A percentile compares a stretch with the other conserved stretches of the same genome.
Evolutionary conservation across 2,888 invertebrate species (phyloP).

Genomic region (Subacronicta megacephala): DNA sequence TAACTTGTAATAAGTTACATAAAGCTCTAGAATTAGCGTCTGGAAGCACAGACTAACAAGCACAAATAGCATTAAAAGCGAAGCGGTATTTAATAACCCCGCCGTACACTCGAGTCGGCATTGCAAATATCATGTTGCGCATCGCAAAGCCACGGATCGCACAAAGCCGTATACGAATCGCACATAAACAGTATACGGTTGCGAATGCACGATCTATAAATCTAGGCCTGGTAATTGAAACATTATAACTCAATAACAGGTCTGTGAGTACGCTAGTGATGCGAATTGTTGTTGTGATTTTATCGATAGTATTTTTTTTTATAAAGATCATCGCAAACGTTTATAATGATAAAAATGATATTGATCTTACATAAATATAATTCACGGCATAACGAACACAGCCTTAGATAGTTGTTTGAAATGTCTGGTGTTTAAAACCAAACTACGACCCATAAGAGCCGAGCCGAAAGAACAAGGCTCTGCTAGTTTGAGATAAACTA

Average conservation of each 20-base stretch:
- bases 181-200: slow-evolving; percentile 14
- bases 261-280: slow-evolving; percentile 37
- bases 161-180: slow-evolving; percentile 17
- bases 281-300: slow-evolving; percentile 13
- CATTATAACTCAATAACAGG: slow-evolving; percentile 57
- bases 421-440: no score
- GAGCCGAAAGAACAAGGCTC: no score
- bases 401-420: no score
- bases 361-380: no score
- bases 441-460: no score
- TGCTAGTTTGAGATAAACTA: no score
- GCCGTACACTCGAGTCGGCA: background rate
- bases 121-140: slow-evolving; percentile 13
- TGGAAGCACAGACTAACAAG: slow-evolving; percentile 19
- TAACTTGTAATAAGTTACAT: background rate
- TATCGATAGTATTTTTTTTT: slow-evolving; percentile 32
- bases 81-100: slow-evolving; percentile 9
- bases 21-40: slow-evolving; percentile 2
- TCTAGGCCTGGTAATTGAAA: slow-evolving; percentile 55
- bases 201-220: slow-evolving; percentile 43
- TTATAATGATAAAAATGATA: no score
- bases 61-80: slow-evolving; percentile 15
- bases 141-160: slow-evolving; percentile 9
- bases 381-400: no score
- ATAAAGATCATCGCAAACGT: no score